Conservation (phyloP, 2,113 vertebrate species). For the Tricholaema leucomelas region DNA sequence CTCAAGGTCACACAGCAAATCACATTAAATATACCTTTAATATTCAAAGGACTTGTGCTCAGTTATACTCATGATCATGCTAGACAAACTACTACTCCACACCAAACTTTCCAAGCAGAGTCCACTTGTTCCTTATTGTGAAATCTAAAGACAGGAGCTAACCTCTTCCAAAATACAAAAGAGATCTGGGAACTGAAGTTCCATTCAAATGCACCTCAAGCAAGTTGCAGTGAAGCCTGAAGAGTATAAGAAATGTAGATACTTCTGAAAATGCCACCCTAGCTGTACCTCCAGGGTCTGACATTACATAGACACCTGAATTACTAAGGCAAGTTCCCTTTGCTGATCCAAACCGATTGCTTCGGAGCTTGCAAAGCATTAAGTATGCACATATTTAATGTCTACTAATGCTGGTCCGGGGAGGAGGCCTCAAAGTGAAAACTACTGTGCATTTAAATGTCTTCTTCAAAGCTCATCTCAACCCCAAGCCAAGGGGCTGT, state of each 20-base stretch:
- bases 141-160: neutral
- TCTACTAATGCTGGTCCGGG: neutral
- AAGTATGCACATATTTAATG: neutral
- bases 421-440: neutral
- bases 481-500: neutral
- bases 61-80: neutral
- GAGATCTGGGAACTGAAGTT: neutral
- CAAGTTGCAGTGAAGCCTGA: neutral
- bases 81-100: neutral
- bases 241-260: neutral
- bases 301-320: neutral
- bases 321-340: neutral
- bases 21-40: neutral
- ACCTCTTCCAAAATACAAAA: neutral
- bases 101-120: neutral
- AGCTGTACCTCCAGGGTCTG: constrained; percentile 13
- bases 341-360: neutral
- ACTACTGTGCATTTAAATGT: neutral
- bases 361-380: neutral
- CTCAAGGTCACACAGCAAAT: too few relatives aligned
- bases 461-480: neutral
- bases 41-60: neutral
- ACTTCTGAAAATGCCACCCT: constrained; percentile 25
- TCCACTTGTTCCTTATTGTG: neutral
- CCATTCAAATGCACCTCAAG: neutral